phyloP scores from a whole-genome alignment of 2,797 vertebrate species.

The Zonotrichia albicollis region DNA sequence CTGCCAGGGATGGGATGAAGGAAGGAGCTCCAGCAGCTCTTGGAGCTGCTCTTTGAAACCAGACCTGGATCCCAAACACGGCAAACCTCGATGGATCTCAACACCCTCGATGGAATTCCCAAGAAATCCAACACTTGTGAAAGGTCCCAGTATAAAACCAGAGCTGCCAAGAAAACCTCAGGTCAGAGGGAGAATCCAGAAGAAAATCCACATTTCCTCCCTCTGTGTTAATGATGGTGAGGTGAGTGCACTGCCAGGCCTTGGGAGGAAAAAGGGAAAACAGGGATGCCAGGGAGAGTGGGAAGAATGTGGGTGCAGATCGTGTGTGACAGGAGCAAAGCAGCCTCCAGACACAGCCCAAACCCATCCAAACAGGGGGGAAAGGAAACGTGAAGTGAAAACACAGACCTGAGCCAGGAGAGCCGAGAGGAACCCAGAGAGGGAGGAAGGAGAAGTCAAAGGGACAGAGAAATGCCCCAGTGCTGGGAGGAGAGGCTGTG shows the following conservation, averaged over 20 bases:
- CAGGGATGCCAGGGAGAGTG: rapidly evolving
- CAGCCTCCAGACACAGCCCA: not conserved
- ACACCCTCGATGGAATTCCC: not conserved
- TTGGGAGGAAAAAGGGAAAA: not conserved
- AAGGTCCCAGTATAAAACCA: rapidly evolving
- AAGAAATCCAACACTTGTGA: not conserved
- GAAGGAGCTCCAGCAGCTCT: not conserved
- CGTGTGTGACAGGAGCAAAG: not conserved
- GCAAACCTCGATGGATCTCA: not conserved
- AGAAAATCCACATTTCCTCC: not conserved
- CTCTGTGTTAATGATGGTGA: rapidly evolving
- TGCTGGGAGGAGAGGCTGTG: not conserved
- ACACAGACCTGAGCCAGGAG: not conserved
- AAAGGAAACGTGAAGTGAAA: not conserved
- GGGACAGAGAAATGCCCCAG: not conserved
- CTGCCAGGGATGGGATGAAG: not conserved
- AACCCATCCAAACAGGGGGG: rapidly evolving
- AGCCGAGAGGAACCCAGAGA: not conserved
- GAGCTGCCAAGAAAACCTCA: not conserved
- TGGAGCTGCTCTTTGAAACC: not conserved
- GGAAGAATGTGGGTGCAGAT: not conserved
- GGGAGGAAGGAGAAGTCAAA: not conserved
- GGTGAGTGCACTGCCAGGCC: not conserved
- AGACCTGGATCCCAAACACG: rapidly evolving
- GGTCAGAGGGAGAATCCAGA: not conserved